Conservation (phyloP, 1,140 invertebrate genomes). For the Saxidomus purpurata region DNA sequence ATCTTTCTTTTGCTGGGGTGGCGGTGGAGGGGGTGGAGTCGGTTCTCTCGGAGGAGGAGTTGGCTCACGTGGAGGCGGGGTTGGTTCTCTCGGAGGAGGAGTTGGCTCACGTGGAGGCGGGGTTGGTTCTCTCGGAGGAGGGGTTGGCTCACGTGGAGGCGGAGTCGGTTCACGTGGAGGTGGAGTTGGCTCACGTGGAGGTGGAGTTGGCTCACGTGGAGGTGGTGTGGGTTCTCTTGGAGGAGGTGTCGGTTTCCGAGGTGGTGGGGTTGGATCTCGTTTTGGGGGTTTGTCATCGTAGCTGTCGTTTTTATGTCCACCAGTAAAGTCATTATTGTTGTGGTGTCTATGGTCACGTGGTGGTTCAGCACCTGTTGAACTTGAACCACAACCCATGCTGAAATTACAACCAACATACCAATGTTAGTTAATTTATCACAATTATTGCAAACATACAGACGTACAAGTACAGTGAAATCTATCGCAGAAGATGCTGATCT, state of each 20-base stretch:
- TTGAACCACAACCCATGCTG: conserved; percentile 30
- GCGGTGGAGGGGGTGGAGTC: neutral
- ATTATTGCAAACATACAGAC: too few species aligned
- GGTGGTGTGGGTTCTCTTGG: conserved; percentile 48
- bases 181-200: conserved; percentile 50
- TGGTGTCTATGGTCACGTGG: neutral
- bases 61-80: conserved; percentile 48
- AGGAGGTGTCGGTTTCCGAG: conserved; percentile 24
- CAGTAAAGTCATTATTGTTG: neutral
- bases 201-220: conserved; percentile 48
- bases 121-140: conserved; percentile 11
- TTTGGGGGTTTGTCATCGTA: neutral
- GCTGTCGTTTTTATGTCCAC: neutral
- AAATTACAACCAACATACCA: too few species aligned
- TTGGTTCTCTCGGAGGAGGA: conserved; percentile 51
- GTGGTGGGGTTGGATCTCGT: conserved; percentile 21
- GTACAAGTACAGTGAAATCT: too few species aligned
- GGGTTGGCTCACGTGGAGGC: conserved; percentile 49
- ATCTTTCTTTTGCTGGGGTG: neutral
- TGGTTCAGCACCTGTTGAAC: neutral
- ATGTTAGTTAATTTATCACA: too few species aligned
- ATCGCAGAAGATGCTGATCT: too few species aligned
- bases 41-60: conserved; percentile 34
- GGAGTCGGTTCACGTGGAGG: conserved; percentile 58
- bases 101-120: conserved; percentile 29